Conservation (phyloP, 2,888 invertebrate species). For the Elysia crispata region DNA sequence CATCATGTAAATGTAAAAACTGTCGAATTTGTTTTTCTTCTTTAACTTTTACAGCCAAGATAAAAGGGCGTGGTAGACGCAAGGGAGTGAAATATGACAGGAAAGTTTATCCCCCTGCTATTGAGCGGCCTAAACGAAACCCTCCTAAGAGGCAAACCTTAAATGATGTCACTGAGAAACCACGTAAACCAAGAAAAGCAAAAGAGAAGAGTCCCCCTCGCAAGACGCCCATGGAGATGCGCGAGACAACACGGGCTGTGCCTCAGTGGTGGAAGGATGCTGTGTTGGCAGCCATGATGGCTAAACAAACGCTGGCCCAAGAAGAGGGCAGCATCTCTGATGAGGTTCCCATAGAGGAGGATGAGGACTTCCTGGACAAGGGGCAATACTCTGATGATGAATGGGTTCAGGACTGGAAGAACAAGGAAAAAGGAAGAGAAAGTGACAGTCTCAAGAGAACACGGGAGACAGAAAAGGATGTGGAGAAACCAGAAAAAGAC, state of each 20-base stretch:
- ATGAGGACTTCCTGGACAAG: conserved; percentile 41
- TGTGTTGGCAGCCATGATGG: conserved; percentile 41
- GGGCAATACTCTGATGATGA: conserved; percentile 49
- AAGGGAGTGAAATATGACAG: conserved; percentile 13
- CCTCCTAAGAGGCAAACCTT: too few species aligned
- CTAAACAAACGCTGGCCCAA: conserved; percentile 25
- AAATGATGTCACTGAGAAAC: neutral
- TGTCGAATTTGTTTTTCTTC: too few species aligned
- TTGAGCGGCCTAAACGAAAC: conserved; percentile 18
- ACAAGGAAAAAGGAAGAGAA: neutral
- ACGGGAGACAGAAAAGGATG: too few species aligned
- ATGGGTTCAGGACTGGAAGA: conserved; percentile 7
- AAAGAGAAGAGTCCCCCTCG: too few species aligned
- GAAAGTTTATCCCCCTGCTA: neutral
- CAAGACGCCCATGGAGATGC: neutral
- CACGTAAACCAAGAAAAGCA: neutral
- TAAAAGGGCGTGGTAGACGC: neutral
- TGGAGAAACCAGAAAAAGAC: too few species aligned
- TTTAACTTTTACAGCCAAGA: neutral
- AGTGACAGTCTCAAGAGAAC: neutral
- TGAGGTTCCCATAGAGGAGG: conserved; percentile 27
- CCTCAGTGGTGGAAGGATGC: conserved; percentile 49
- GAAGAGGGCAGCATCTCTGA: conserved; percentile 7
- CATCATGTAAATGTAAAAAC: too few species aligned
- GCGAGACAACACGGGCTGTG: neutral